Conservation (phyloP, 2,888 invertebrate genomes). For the Lacanobia wlatinum region DNA sequence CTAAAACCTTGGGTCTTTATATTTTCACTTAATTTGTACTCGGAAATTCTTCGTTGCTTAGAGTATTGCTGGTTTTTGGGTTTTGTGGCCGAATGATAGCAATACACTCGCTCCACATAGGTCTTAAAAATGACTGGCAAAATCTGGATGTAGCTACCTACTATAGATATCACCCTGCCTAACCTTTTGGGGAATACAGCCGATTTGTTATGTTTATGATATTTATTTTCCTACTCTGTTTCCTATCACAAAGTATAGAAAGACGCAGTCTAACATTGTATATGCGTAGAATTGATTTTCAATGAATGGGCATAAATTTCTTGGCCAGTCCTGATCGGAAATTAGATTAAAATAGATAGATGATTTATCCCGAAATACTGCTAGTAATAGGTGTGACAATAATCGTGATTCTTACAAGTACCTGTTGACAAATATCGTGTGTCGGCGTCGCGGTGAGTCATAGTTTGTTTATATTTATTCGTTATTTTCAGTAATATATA, state of each 20-base stretch:
- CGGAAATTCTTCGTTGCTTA: no score
- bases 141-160: no score
- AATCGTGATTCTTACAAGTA: constrained; percentile 12
- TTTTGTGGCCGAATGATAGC: neutral
- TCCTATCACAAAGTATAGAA: no score
- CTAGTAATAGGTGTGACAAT: constrained; percentile 17
- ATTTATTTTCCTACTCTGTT: neutral
- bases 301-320: constrained; percentile 5
- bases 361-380: constrained; percentile 3
- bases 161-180: no score
- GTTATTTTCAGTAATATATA: neutral
- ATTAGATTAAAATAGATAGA: constrained; percentile 12
- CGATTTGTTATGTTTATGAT: neutral
- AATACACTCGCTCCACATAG: neutral
- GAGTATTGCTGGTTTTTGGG: neutral
- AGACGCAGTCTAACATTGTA: neutral
- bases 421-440: constrained; percentile 1
- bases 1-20: constrained; percentile 25
- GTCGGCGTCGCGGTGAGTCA: constrained; percentile 17
- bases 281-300: neutral
- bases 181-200: no score
- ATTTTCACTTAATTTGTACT: constrained; percentile 13
- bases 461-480: constrained; percentile 24
- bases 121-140: no score
- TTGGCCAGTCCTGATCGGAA: constrained; percentile 16